A percentile compares a stretch with the other conserved stretches of the same genome.
Conservation (phyloP, 2,113 vertebrate genomes). For the Calidris pugnax region DNA sequence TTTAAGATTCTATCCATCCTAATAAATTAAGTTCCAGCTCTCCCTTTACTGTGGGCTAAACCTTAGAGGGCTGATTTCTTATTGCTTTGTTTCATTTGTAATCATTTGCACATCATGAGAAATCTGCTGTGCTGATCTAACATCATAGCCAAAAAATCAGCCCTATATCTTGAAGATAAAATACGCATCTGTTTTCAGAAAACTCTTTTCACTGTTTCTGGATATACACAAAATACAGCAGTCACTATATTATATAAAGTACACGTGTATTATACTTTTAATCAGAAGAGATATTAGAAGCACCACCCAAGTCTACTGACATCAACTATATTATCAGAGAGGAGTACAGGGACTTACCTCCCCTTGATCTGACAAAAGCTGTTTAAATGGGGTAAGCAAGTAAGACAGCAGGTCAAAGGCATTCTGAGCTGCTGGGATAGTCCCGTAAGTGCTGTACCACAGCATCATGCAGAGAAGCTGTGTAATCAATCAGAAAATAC, state of each 20-base stretch:
- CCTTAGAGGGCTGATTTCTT: not conserved
- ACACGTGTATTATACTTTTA: not conserved
- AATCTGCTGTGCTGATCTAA: not conserved
- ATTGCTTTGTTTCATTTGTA: not conserved
- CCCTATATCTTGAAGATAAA: not conserved
- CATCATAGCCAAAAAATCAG: not conserved
- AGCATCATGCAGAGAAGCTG: conserved; percentile 82
- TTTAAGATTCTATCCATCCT: not conserved
- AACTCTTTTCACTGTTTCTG: not conserved
- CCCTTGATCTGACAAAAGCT: conserved; percentile 36
- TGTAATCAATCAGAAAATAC: conserved; percentile 59
- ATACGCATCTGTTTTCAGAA: not conserved
- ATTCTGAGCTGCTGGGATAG: conserved; percentile 75
- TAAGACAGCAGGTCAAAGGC: conserved; percentile 76
- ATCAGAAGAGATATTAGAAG: not conserved
- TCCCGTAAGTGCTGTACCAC: conserved; percentile 77
- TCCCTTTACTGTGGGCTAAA: not conserved
- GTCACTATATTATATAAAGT: not conserved
- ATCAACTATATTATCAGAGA: not conserved
- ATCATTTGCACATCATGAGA: not conserved
- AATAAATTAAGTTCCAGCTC: not conserved
- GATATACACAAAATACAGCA: not conserved
- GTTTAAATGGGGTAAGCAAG: conserved; percentile 70
- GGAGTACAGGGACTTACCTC: conserved; percentile 39
- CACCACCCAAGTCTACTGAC: not conserved